Conservation (phyloP, 2,113 vertebrate genomes). For the Cyanoramphus novaezelandiae region DNA sequence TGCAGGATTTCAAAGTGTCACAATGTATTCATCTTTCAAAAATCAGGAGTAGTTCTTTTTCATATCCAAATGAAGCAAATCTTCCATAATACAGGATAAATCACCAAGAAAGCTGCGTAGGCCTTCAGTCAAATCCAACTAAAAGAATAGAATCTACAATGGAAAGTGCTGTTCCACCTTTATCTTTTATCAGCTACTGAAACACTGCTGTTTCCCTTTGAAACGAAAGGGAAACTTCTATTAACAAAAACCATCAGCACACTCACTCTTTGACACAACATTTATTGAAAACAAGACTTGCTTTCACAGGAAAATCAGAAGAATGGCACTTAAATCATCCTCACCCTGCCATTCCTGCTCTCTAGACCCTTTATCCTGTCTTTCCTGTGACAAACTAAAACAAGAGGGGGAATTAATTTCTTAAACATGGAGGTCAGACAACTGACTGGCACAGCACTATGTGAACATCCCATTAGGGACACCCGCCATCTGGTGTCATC, state of each 20-base stretch:
- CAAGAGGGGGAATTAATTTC: rapidly evolving
- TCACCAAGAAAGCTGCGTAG: neutral
- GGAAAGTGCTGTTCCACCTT: neutral
- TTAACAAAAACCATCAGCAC: neutral
- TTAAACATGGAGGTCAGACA: neutral
- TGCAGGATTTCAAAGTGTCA: neutral
- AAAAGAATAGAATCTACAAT: neutral
- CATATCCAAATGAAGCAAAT: neutral
- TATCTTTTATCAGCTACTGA: neutral
- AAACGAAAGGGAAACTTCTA: neutral
- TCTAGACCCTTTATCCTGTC: neutral
- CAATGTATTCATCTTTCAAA: neutral
- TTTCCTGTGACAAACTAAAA: neutral
- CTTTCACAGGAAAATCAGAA: neutral
- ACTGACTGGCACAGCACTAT: neutral
- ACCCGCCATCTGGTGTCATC: neutral
- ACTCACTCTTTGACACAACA: neutral
- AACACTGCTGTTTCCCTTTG: neutral
- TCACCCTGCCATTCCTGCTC: neutral
- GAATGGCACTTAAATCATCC: neutral
- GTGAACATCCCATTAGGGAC: neutral
- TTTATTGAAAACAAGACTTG: neutral
- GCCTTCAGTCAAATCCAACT: neutral
- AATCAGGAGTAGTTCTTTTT: rapidly evolving
- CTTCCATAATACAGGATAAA: neutral